Evolutionary conservation across 2,113 vertebrate genomes (phyloP).

Genomic region (Mus spicilegus): DNA sequence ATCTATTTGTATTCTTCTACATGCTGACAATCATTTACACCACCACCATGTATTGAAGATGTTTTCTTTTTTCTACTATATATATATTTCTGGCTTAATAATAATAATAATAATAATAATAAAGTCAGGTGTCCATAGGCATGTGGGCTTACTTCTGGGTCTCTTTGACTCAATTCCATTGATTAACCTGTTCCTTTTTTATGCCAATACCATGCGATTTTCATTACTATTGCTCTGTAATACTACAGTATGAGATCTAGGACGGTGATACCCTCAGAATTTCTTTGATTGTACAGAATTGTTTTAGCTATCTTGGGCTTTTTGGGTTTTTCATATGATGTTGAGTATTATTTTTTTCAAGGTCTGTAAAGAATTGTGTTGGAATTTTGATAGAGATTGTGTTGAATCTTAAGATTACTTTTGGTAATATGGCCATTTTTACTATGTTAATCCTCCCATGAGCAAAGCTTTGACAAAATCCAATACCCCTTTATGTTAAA

Average conservation of each 20-base stretch:
- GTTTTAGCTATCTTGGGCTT: too few relatives aligned
- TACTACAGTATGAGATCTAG: background rate
- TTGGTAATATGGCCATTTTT: too few relatives aligned
- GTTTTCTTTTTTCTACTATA: background rate
- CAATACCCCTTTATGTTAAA: too few relatives aligned
- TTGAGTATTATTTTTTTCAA: background rate
- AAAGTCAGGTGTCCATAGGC: background rate
- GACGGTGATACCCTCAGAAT: background rate
- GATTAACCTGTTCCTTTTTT: background rate
- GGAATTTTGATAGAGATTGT: too few relatives aligned
- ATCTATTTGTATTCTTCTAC: background rate
- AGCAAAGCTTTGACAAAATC: too few relatives aligned
- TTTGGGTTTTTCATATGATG: too few relatives aligned
- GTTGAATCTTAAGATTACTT: too few relatives aligned
- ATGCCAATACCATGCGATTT: background rate
- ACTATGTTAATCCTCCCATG: too few relatives aligned
- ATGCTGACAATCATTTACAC: background rate
- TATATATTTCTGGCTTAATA: background rate
- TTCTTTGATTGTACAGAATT: background rate
- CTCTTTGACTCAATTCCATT: background rate
- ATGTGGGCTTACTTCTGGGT: background rate
- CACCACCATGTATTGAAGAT: background rate
- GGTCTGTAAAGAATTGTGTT: background rate
- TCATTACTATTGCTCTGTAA: background rate
- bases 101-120: background rate